Percentiles rank a stretch among this genome's conserved stretches.
phyloP scores from a whole-genome alignment of 2,797 vertebrate species.

The Falco columbarius region DNA sequence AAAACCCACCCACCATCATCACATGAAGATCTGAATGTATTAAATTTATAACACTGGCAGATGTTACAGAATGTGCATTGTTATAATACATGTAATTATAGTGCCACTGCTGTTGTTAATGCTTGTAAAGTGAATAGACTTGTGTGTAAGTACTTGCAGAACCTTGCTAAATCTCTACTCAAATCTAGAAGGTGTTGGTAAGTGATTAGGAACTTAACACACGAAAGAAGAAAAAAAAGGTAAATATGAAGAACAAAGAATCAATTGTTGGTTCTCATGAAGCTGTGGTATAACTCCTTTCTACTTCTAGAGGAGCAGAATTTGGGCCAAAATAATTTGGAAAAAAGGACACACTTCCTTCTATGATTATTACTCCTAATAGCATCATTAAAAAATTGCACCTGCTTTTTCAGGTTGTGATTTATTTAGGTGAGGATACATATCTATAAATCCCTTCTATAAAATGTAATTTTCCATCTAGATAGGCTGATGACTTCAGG shows the following conservation, averaged over 20 bases:
- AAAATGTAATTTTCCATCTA: constrained; percentile 77
- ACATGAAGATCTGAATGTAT: neutral
- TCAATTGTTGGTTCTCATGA: neutral
- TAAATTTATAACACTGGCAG: constrained; percentile 23
- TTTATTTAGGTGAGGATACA: constrained; percentile 71
- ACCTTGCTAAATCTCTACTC: constrained; percentile 8
- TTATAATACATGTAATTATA: constrained; percentile 51
- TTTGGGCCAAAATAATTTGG: constrained; percentile 43
- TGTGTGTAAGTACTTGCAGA: constrained; percentile 21
- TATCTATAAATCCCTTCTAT: constrained; percentile 73
- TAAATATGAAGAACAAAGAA: constrained; percentile 31
- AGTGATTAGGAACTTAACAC: constrained; percentile 36
- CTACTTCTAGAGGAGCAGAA: neutral
- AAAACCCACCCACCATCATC: neutral
- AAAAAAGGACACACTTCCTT: neutral
- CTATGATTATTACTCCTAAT: constrained; percentile 68
- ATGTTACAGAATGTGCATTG: constrained; percentile 24
- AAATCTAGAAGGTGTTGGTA: constrained; percentile 14
- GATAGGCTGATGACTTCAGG: constrained; percentile 69
- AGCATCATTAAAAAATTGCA: constrained; percentile 49
- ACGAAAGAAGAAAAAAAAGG: constrained; percentile 7
- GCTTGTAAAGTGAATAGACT: constrained; percentile 19
- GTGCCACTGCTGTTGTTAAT: neutral
- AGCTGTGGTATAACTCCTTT: neutral
- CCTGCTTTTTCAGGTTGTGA: constrained; percentile 59